Conservation (phyloP, 2,797 vertebrate genomes). For the Lemur catta region DNA sequence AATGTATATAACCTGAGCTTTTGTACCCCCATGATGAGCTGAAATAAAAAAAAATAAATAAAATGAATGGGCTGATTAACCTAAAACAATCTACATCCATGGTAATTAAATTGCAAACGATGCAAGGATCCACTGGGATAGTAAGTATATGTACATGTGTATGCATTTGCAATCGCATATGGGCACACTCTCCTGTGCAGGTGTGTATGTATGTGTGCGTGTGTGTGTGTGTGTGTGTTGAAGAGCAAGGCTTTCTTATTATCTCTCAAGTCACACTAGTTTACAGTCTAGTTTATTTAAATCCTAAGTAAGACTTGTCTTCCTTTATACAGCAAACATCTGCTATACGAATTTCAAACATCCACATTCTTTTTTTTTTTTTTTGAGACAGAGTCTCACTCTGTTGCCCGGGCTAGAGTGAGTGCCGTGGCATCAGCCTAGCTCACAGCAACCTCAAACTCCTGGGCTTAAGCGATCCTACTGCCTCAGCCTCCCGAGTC, state of each 20-base stretch:
- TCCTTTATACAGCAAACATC: background rate
- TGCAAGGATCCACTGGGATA: background rate
- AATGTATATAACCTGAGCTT: no score
- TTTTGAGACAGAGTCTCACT: no score
- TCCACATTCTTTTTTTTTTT: background rate
- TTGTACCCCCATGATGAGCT: no score
- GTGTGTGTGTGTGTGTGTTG: background rate
- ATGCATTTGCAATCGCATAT: background rate
- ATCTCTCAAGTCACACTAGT: background rate
- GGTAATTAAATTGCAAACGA: conserved; percentile 26
- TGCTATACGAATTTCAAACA: conserved; percentile 9
- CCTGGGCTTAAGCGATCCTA: no score
- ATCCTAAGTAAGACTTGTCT: background rate
- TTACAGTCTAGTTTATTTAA: conserved; percentile 10
- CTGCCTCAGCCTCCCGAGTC: no score
- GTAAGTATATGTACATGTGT: background rate
- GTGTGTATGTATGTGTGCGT: background rate
- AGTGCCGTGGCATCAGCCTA: no score
- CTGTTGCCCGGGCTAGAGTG: no score
- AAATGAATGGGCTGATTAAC: background rate
- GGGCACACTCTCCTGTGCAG: background rate
- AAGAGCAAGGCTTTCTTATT: background rate
- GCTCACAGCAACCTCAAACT: no score
- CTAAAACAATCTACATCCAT: background rate
- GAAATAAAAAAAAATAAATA: no score